phyloP scores from a whole-genome alignment of 2,888 invertebrate genomes.

The Bibio marci region DNA sequence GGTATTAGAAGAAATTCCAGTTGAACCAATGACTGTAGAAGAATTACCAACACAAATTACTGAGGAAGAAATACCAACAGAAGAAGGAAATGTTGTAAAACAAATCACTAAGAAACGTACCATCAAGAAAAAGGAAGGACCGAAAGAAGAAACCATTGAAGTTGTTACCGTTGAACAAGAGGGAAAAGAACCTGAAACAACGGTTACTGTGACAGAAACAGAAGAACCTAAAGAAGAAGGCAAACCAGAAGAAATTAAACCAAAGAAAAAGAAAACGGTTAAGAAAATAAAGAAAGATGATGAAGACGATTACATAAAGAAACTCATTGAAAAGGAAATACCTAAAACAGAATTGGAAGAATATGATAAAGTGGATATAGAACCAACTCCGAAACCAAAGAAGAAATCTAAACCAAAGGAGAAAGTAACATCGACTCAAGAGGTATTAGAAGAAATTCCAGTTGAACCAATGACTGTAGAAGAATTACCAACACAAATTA shows the following conservation, averaged over 20 bases:
- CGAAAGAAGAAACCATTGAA: conserved; percentile 24
- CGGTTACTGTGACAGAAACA: conserved; percentile 17
- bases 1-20: not conserved
- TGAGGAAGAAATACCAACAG: conserved; percentile 5
- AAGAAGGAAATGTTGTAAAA: conserved; percentile 3
- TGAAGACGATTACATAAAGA: conserved; percentile 19
- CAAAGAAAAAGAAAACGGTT: conserved; percentile 6
- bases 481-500: no score
- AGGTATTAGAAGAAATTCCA: no score
- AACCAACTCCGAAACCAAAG: not conserved
- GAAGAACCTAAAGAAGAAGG: conserved; percentile 7
- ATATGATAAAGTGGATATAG: conserved; percentile 2
- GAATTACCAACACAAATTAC: no score
- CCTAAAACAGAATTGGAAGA: conserved; percentile 11
- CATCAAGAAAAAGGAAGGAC: conserved; percentile 22
- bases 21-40: not conserved
- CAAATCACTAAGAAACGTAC: conserved; percentile 19
- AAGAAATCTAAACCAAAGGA: not conserved
- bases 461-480: no score
- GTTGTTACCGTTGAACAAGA: conserved; percentile 23
- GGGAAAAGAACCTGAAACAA: conserved; percentile 21
- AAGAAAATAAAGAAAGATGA: conserved; percentile 13
- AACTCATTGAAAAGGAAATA: conserved; percentile 24
- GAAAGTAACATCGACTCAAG: conserved; percentile 12
- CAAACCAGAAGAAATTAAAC: conserved; percentile 10